phyloP scores from a whole-genome alignment of 2,888 invertebrate genomes.

The Cryptus armator region DNA sequence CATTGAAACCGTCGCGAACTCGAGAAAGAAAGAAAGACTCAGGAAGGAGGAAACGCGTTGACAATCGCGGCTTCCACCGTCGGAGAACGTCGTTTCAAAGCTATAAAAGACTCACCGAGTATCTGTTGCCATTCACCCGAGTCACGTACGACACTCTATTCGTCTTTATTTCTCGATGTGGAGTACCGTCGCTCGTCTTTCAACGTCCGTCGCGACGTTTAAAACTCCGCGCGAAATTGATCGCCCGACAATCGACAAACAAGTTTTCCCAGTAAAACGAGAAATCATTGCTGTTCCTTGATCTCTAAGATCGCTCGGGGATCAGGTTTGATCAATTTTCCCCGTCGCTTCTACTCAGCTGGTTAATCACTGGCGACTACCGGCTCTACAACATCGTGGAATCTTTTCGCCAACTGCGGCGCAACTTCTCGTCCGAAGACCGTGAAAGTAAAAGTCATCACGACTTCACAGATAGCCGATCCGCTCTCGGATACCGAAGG shows the following conservation, averaged over 20 bases:
- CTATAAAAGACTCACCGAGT: neutral
- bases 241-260: slow-evolving; percentile 9
- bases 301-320: slow-evolving; percentile 18
- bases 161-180: slow-evolving; percentile 16
- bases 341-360: neutral
- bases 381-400: slow-evolving; percentile 50
- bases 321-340: slow-evolving; percentile 7
- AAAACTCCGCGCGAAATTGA: neutral
- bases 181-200: slow-evolving; percentile 7
- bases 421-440: slow-evolving; percentile 41
- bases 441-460: slow-evolving; percentile 68
- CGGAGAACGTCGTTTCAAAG: slow-evolving; percentile 1
- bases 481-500: neutral
- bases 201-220: neutral
- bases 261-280: slow-evolving; percentile 32
- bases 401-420: slow-evolving; percentile 40
- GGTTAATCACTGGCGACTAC: slow-evolving; percentile 45
- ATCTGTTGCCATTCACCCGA: slow-evolving; percentile 27
- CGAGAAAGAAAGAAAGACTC: neutral
- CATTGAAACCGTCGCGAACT: neutral
- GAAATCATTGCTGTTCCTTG: slow-evolving; percentile 35
- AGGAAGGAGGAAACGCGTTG: slow-evolving; percentile 40
- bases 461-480: slow-evolving; percentile 29
- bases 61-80: slow-evolving; percentile 9
- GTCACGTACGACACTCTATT: slow-evolving; percentile 8